Percentiles rank a stretch among this genome's conserved stretches.
These are phyloP conservation scores for Haliclona indistincta DNA, from an alignment of 37 sponge, comb jelly and placozoan genomes.

Conservation along the genomic window DNA sequence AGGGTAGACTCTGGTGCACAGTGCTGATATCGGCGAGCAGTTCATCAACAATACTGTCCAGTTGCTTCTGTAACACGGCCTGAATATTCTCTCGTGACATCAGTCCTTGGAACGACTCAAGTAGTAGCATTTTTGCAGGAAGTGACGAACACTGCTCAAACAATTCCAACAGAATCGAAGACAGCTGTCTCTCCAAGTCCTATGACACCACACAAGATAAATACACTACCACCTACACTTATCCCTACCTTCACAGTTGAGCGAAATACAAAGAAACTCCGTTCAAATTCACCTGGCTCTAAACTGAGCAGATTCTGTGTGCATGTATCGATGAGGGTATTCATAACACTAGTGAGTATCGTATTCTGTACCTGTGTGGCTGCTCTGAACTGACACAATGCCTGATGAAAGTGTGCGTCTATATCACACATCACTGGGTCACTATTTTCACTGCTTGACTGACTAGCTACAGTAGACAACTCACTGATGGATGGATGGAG, in stretches of 20 bases:
- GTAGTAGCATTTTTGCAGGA: constrained; percentile 58
- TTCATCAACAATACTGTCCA: constrained; percentile 5
- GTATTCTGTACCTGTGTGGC: not conserved
- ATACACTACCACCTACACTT: not conserved
- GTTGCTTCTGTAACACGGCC: constrained; percentile 8
- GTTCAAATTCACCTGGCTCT: constrained; percentile 62
- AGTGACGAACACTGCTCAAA: constrained; percentile 56
- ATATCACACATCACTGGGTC: constrained; percentile 61
- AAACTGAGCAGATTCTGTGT: constrained; percentile 59
- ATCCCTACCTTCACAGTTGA: constrained; percentile 25
- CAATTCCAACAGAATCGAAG: constrained; percentile 25
- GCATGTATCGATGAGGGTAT: constrained; percentile 9
- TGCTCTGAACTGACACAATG: constrained; percentile 31
- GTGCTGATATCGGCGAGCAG: constrained; percentile 21
- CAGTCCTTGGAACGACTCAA: constrained; percentile 77
- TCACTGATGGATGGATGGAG: too few relatives aligned
- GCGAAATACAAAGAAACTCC: constrained; percentile 79
- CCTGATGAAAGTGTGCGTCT: constrained; percentile 34
- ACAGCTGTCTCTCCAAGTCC: constrained; percentile 59
- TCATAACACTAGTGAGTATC: constrained; percentile 5
- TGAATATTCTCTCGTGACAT: constrained; percentile 69
- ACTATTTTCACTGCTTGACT: constrained; percentile 4
- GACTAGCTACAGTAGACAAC: not conserved
- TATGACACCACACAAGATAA: constrained; percentile 6
- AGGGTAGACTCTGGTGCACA: constrained; percentile 26